Base-by-base conservation (phyloP, 2,113 vertebrate species). In the Thinocorus orbignyianus region DNA sequence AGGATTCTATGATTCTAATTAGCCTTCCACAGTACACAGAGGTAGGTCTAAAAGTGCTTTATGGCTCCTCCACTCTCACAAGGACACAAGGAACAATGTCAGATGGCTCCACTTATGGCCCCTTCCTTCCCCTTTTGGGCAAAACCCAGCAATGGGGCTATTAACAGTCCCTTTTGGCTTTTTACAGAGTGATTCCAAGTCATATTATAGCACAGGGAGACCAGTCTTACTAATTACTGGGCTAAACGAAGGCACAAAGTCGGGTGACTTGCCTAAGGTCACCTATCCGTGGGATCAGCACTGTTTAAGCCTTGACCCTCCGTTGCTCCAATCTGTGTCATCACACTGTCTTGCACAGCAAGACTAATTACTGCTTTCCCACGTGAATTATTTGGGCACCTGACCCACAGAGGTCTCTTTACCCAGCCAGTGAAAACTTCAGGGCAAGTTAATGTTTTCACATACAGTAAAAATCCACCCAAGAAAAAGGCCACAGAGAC, bases 241-340 rank as follows among this genome's bases (percentile, higher is more conserved):
- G 79, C 94, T 92, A 62, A 97, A 82, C 25, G 7, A 58, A 87
- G 72, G 88, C 60, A 80, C 55, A 61, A 89, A 92, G 74, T 94
- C 84, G 72, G 79, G 74, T 26, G 86, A 92, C 55, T 81, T 33
- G 48, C 35, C 66, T 77, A 44, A 93, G 70, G 93, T 94, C 90
- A 94, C 28, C 42, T 24, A 1, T 42, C 80, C 55, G 35, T 6
- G 7, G 74, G 89, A 51, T 89, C 58, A 84, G 90, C 57, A 84
- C 3, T 0, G 41, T 57, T 92, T 94, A 85, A 80, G 68, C 69
- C 54, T 71, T 28, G 17, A 20, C 52, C 51, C 55, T 44, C 69
- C 33, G 9, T 26, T 4, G 4, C 58, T 71, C 90, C 65, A 65
- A 83, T 33, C 73, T 37, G 51, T 69, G 73, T 26, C 78, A 82